Conservation (phyloP, 2,113 vertebrate species). For the Malurus cyaneus region DNA sequence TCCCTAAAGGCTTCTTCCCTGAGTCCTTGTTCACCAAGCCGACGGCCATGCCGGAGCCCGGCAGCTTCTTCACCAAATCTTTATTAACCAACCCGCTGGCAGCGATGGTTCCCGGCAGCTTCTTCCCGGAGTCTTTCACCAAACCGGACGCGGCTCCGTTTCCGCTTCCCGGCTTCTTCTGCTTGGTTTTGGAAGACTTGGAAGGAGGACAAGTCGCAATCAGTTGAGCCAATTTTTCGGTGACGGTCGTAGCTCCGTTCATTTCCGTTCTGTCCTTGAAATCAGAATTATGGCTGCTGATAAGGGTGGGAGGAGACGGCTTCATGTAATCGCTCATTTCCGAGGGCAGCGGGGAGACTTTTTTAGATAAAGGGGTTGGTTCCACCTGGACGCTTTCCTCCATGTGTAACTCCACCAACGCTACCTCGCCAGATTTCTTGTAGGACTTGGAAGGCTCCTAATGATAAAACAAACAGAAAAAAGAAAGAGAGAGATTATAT, state of each 20-base stretch:
- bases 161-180: constrained; percentile 72
- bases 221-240: constrained; percentile 93
- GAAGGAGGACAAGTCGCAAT: constrained; percentile 94
- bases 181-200: constrained; percentile 93
- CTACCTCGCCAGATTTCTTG: constrained; percentile 75
- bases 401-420: constrained; percentile 66
- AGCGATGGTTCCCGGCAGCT: constrained; percentile 48
- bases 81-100: constrained; percentile 65
- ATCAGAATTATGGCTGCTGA: constrained; percentile 79
- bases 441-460: constrained; percentile 76
- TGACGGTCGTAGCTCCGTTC: constrained; percentile 86
- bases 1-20: constrained; percentile 76
- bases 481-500: no score
- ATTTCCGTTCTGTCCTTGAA: constrained; percentile 84
- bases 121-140: constrained; percentile 75
- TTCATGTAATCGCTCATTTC: constrained; percentile 80
- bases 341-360: constrained; percentile 73
- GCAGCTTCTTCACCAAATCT: constrained; percentile 74
- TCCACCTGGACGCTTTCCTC: constrained; percentile 74
- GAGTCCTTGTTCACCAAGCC: constrained; percentile 76
- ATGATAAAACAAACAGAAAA: constrained; percentile 22
- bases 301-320: constrained; percentile 60
- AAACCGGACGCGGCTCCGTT: constrained; percentile 49
- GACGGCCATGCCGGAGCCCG: constrained; percentile 60
- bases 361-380: constrained; percentile 70